Evolutionary conservation across 2,113 vertebrate genomes (phyloP).

Genomic region (Engraulis encrasicolus): DNA sequence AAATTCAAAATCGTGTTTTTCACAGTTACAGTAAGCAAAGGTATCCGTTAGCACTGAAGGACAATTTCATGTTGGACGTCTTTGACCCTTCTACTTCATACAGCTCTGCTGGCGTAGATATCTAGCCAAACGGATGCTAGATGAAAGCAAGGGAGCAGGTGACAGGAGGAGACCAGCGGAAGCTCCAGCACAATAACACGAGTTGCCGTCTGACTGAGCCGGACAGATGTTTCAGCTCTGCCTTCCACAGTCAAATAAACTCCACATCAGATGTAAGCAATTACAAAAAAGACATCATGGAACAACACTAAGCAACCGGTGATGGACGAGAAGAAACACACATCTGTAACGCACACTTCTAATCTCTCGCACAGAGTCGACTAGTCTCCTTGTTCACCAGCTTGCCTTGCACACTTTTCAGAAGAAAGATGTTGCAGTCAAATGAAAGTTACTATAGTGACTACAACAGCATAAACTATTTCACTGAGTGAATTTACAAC

Average conservation of each 20-base stretch:
- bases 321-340: conserved; percentile 9
- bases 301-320: conserved; percentile 4
- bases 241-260: conserved; percentile 1
- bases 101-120: neutral
- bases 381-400: neutral
- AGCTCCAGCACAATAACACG: neutral
- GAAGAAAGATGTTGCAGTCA: neutral
- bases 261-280: conserved; percentile 12
- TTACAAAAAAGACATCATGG: conserved; percentile 19
- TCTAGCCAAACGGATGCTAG: neutral
- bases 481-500: no score
- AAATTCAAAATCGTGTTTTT: no score
- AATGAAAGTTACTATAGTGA: no score
- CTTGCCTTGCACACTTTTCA: neutral
- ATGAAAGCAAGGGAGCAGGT: neutral
- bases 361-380: neutral
- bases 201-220: neutral
- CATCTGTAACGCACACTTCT: neutral
- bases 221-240: conserved; percentile 12
- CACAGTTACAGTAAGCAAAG: no score
- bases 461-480: no score
- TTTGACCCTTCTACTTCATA: no score
- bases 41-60: no score
- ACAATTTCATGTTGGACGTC: no score
- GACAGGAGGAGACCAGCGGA: neutral